Evolutionary conservation across 2,113 vertebrate genomes (phyloP).

Genomic region (Sterna hirundo): DNA sequence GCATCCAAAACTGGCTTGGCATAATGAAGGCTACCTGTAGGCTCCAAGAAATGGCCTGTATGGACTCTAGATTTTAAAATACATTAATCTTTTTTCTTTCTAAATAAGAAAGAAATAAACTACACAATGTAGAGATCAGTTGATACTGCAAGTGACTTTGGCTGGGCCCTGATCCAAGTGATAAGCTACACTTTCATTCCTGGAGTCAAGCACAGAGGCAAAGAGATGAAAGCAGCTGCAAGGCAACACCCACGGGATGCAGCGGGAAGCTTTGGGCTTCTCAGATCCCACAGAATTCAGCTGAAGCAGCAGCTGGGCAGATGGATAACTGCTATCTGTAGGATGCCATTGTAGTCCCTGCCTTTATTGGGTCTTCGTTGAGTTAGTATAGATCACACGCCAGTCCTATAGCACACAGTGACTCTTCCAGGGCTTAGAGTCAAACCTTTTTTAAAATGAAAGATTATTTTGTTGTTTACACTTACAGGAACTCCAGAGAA

Average conservation of each 20-base stretch:
- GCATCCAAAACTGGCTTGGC: not conserved
- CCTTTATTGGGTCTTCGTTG: not conserved
- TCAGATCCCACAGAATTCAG: not conserved
- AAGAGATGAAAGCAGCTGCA: not conserved
- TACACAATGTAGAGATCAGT: not conserved
- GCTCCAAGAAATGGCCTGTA: not conserved
- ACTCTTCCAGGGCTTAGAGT: not conserved
- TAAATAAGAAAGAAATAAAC: not conserved
- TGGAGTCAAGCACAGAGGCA: not conserved
- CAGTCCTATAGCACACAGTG: not conserved
- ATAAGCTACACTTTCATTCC: not conserved
- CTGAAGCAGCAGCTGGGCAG: not conserved
- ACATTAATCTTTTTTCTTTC: not conserved
- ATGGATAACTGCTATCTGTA: not conserved
- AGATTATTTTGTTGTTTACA: not conserved
- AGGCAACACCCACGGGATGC: not conserved
- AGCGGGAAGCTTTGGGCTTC: not conserved
- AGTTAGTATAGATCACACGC: not conserved
- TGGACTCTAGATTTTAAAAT: not conserved
- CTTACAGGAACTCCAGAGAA: not conserved
- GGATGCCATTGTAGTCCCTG: not conserved
- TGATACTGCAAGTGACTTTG: not conserved
- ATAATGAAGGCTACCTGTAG: not conserved
- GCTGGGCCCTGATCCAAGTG: not conserved
- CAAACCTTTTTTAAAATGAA: not conserved